Conservation (phyloP, 2,113 vertebrate species). For the Suricata suricatta region DNA sequence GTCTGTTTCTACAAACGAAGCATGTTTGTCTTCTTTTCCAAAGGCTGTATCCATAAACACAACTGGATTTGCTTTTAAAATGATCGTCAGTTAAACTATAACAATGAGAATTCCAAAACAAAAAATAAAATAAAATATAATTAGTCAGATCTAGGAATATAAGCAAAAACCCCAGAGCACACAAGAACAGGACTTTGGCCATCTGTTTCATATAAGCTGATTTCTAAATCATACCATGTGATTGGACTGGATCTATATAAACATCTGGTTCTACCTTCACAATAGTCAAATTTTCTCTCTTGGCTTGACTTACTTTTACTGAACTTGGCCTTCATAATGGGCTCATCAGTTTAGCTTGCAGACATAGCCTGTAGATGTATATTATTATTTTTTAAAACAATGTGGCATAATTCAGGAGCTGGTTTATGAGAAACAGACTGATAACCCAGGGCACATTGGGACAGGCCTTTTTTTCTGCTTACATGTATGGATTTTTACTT, state of each 20-base stretch:
- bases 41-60: not conserved
- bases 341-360: slow-evolving; percentile 49
- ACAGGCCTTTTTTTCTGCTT: slow-evolving; percentile 50
- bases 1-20: not conserved
- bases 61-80: not conserved
- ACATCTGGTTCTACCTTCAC: slow-evolving; percentile 53
- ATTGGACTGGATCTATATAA: slow-evolving; percentile 36
- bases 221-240: slow-evolving; percentile 1
- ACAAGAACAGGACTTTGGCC: not conserved
- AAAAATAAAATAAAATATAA: not conserved
- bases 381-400: not conserved
- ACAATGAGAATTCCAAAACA: not conserved
- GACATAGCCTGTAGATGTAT: not conserved
- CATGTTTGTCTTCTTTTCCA: not conserved
- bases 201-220: slow-evolving; percentile 62
- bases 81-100: not conserved
- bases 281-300: slow-evolving; percentile 37
- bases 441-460: slow-evolving; percentile 27
- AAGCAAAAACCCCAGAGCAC: not conserved
- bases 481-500: slow-evolving; percentile 55
- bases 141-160: not conserved
- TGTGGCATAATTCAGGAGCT: slow-evolving; percentile 46
- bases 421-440: slow-evolving; percentile 62
- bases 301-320: slow-evolving; percentile 41
- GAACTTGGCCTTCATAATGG: slow-evolving; percentile 16